Base-by-base conservation (phyloP, 2,113 vertebrate species). In the Vidua chalybeata region DNA sequence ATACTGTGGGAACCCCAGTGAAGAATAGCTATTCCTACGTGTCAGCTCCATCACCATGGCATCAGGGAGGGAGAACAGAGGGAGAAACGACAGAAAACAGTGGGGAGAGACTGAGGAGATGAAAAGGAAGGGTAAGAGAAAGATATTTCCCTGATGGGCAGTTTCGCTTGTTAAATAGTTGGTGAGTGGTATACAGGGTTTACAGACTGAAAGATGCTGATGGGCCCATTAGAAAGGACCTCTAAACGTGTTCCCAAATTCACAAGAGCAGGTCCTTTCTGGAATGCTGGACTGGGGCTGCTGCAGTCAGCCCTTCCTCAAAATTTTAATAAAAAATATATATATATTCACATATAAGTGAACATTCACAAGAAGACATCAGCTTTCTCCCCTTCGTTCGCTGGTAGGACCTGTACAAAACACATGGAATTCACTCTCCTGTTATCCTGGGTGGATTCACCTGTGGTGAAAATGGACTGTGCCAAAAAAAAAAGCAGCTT, bases 1-100 rank as follows among this genome's bases (percentile, higher is more conserved):
- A 91, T 90, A 91, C 16, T 85, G 59, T 0, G 74, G 95, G 93
- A 96, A 90, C 92, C 94, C 94, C 95, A 1, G 87, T 4, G 76
- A 93, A 87, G 94, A 96, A 94, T 46, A 91, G 79, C 88, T 93
- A 6, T 56, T 91, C 85, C 90, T 86, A 52, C 13, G 59, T 81
- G 86, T 95, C 92, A 84, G 80, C 72, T 88, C 64, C 92, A 96
- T 96, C 93, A 89, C 96, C 96, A 96, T 95, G 96, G 96, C 68
- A 96, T 66, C 93, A 31, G 69, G 81, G 71, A 95, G 86, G 90
- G 87, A 74, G 80, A 95, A 56, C 88, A 92, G 88, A 95, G 95
- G 84, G 90, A 95, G 87, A 85, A 91, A 83, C 11, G 78, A 92
- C 91, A 92, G 86, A 51, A 75, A 75, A 54, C 2, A 2, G 33